phyloP scores from a whole-genome alignment of 2,888 invertebrate species.

The Adelognathus sp. region DNA sequence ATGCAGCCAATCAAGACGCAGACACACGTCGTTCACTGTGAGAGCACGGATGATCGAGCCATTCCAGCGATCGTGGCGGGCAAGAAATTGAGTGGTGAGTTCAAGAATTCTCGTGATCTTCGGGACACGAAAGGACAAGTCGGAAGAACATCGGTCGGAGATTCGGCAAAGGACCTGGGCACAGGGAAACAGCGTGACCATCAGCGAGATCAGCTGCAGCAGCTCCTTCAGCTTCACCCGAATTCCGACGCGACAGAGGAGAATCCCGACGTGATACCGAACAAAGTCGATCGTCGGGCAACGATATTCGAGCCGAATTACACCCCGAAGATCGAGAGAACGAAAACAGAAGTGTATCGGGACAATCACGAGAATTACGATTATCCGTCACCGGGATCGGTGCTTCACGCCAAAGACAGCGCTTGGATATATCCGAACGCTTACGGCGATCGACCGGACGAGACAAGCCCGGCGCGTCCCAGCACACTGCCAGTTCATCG shows the following conservation, averaged over 20 bases:
- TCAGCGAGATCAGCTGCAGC: slow-evolving; percentile 31
- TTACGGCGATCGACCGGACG: slow-evolving; percentile 69
- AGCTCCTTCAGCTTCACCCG: slow-evolving; percentile 48
- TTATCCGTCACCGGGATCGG: slow-evolving; percentile 69
- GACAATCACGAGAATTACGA: slow-evolving; percentile 65
- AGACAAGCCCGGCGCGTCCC: slow-evolving; percentile 71
- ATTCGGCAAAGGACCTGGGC: slow-evolving; percentile 38
- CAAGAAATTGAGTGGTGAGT: slow-evolving; percentile 39
- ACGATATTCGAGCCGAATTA: slow-evolving; percentile 73
- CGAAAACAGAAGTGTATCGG: slow-evolving; percentile 64
- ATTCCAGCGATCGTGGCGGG: slow-evolving; percentile 34
- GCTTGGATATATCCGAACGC: slow-evolving; percentile 74
- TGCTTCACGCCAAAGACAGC: slow-evolving; percentile 70
- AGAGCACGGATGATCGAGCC: slow-evolving; percentile 56
- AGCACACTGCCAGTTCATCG: slow-evolving; percentile 76
- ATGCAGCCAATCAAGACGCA: slow-evolving; percentile 68
- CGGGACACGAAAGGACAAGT: slow-evolving; percentile 39
- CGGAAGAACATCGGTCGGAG: slow-evolving; percentile 12
- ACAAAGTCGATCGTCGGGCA: slow-evolving; percentile 69
- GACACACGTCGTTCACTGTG: slow-evolving; percentile 66
- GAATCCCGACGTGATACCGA: slow-evolving; percentile 76
- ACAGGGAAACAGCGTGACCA: slow-evolving; percentile 62
- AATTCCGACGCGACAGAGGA: slow-evolving; percentile 64
- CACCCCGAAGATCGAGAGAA: slow-evolving; percentile 66
- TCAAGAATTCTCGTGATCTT: slow-evolving; percentile 36